Base-by-base conservation (phyloP, 1,140 invertebrate genomes). In the Procambarus clarkii region DNA sequence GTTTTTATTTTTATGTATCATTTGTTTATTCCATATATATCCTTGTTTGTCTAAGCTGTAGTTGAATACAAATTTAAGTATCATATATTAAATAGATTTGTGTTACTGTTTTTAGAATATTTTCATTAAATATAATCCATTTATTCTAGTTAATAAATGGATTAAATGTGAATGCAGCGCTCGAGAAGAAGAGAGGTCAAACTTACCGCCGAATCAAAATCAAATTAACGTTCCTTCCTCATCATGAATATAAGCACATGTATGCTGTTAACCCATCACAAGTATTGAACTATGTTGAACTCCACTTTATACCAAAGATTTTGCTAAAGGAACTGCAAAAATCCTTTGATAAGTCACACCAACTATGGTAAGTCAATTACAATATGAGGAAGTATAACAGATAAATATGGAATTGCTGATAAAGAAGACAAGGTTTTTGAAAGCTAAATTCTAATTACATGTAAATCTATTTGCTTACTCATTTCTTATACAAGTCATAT, bases 181-280 rank as follows among this genome's bases (percentile, higher is more conserved):
- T 82, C 0, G 69, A 82, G 60, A 50, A 44, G 8, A 44, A 9
- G 2, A 78, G 18, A n/a, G 44, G n/a, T 34, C 50, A 24, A 0
- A n/a, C 74, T 15, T 9, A 81, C 3, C 60, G 80, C 78, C 58
- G 46, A 15, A 71, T 48, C 24, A 71, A 54, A 24, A 84, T 95
- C 2, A 95, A 94, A 11, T 96, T 98, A 76, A 94, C 96, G 45
- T 98, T 98, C 94, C 94, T 98, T 48, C 97, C 97, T 0, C 94
- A 96, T 18, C 94, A 96, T 60, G 95, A 95, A 44, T 98, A 98
- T 92, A 96, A 96, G 92, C 95, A 96, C 5, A 96, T 97, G 64
- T 97, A 96, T 93, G 94, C 94, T 46, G 95, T 98, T 0, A 96
- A 95, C 58, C 97, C 97, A 0, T 95, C 95, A 82, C 94, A 96